phyloP scores from a whole-genome alignment of 2,113 vertebrate species.

The Narcine bancroftii region DNA sequence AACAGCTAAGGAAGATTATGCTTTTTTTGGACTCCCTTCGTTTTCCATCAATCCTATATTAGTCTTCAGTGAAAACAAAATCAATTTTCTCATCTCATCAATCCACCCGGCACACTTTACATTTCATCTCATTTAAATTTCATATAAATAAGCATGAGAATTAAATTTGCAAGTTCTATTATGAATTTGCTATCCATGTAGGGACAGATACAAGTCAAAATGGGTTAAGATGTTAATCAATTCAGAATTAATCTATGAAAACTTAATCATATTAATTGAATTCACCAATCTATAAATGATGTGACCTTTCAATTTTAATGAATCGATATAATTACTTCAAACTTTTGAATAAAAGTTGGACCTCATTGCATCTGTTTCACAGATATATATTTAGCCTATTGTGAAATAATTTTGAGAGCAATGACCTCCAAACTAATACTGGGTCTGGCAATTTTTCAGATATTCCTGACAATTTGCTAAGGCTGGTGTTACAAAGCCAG shows the following conservation, averaged over 20 bases:
- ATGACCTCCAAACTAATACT: neutral
- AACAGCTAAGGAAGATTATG: neutral
- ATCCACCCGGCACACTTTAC: neutral
- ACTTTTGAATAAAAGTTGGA: neutral
- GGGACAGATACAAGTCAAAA: neutral
- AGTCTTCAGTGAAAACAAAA: neutral
- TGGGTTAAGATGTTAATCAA: neutral
- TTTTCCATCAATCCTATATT: neutral
- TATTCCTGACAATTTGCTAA: neutral
- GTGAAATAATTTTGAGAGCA: neutral
- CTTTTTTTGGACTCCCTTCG: neutral
- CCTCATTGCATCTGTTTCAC: neutral
- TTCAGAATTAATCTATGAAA: conserved; percentile 23
- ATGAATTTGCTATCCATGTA: neutral
- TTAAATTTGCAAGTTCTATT: neutral
- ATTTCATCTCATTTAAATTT: conserved; percentile 4
- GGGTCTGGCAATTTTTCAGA: neutral
- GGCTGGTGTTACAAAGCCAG: too few species aligned
- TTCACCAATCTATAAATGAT: neutral
- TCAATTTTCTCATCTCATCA: conserved; percentile 3
- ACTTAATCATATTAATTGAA: neutral
- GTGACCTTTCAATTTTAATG: neutral
- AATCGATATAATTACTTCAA: neutral
- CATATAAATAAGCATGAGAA: neutral
- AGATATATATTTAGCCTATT: neutral